Evolutionary conservation across 2,888 invertebrate genomes (phyloP), one percentile per base, ranked within the genome.

Genomic region (Agonum fuliginosum): DNA sequence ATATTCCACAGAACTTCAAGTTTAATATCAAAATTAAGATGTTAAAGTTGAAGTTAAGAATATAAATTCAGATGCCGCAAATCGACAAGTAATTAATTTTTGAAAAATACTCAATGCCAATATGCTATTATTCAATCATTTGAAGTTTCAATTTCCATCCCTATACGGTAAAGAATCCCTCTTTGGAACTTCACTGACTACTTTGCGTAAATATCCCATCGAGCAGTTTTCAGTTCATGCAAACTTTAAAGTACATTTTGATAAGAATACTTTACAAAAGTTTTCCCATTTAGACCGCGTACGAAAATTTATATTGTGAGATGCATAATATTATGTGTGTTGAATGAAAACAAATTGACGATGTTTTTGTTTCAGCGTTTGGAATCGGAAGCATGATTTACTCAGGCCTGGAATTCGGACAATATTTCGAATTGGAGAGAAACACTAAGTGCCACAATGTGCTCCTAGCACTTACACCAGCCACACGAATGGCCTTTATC

Each of bases 341-440:
- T 43, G 12, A 12, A 43, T 43, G 5, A 34, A 34, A 34, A 5
- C 34, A 34, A 34, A n/a, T n/a, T n/a, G n/a, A n/a, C n/a, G n/a
- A n/a, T 41, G 10, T 80, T 78, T 80, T 70, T 73, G 80, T 88
- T 88, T 8, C 88, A 96, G 98, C 96, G 3, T 98, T 98, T 86
- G 98, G 98, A 8, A 96, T 98, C 83, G 97, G 97, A 24, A 96
- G 97, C 81, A 97, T 98, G 97, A 97, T 98, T 80, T 97, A 97
- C 87, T 97, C 97, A 1, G 97, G 97, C 0, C 88, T 98, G 81
- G 97, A 97, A 87, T 97, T 98, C 84, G 97, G 97, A 0, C 95
- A 97, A 86, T 97, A 97, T 86, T 97, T 98, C 87, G 98, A 98
- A 87, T 87, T 96, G 81, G 95, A 97, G 85, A 90, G 93, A 78